These are phyloP conservation scores for Threskiornis aethiopicus DNA, from an alignment of 2,797 vertebrate species.

Conservation along the genomic window DNA sequence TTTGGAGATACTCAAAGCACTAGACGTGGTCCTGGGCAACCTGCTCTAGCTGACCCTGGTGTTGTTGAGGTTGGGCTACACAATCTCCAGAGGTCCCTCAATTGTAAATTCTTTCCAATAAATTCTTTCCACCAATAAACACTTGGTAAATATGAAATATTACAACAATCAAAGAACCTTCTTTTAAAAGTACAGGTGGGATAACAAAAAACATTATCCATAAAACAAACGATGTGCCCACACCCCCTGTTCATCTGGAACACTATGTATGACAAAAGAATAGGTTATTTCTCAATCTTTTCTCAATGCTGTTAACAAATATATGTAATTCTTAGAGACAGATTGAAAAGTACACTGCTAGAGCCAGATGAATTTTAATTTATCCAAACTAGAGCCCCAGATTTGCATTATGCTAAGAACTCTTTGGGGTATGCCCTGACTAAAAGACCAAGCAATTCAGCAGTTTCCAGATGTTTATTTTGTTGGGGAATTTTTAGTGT, in stretches of 20 bases:
- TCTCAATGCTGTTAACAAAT: neutral
- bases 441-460: neutral
- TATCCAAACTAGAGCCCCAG: neutral
- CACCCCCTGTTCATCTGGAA: neutral
- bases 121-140: neutral
- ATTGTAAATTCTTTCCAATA: neutral
- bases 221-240: neutral
- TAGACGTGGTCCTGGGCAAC: neutral
- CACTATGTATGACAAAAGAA: accelerated
- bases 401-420: neutral
- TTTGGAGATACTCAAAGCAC: neutral
- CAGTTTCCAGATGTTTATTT: neutral
- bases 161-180: neutral
- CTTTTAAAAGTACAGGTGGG: neutral
- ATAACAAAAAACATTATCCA: neutral
- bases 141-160: neutral
- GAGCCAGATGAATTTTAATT: neutral
- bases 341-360: neutral
- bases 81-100: neutral
- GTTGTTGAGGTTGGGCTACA: neutral
- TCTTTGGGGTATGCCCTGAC: neutral
- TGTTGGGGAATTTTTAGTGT: neutral
- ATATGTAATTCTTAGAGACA: neutral
- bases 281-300: neutral
- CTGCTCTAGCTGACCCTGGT: neutral